A percentile compares a stretch with the other conserved stretches of the same genome.
Evolutionary conservation across 2,797 vertebrate species (phyloP).

Genomic region (Cirrhinus mrigala): DNA sequence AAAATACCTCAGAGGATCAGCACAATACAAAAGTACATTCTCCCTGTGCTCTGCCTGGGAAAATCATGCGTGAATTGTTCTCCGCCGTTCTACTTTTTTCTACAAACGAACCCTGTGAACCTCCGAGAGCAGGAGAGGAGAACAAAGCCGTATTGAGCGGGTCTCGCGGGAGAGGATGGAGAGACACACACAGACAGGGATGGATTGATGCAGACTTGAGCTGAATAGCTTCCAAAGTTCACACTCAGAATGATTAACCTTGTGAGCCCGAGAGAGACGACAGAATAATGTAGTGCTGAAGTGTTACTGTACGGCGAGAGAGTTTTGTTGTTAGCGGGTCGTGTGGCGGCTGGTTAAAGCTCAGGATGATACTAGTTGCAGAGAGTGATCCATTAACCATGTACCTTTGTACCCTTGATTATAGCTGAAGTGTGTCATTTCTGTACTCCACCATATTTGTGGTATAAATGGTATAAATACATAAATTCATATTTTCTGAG

Average conservation of each 20-base stretch:
- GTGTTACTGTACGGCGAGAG: background rate
- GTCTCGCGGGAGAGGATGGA: background rate
- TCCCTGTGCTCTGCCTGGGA: constrained; percentile 55
- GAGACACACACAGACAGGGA: constrained; percentile 16
- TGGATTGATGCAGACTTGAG: constrained; percentile 4
- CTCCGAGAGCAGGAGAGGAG: constrained; percentile 22
- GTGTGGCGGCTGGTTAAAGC: background rate
- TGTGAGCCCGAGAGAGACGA: background rate
- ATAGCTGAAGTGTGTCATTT: background rate
- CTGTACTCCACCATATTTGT: no score
- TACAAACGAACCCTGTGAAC: constrained; percentile 41
- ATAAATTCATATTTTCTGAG: no score
- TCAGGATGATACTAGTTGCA: background rate
- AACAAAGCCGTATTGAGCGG: constrained; percentile 61
- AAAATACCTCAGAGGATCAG: constrained; percentile 65
- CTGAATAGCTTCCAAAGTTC: background rate
- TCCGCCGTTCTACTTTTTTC: constrained; percentile 44
- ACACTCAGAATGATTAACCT: background rate
- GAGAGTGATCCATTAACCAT: background rate
- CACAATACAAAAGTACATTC: constrained; percentile 67
- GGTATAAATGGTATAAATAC: no score
- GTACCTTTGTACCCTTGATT: background rate
- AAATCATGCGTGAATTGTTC: constrained; percentile 64
- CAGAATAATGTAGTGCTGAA: background rate
- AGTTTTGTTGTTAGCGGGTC: background rate